A percentile compares a stretch with the other conserved stretches of the same genome.
Evolutionary conservation across 2,888 invertebrate species (phyloP).

Genomic region (Melanostoma mellinum): DNA sequence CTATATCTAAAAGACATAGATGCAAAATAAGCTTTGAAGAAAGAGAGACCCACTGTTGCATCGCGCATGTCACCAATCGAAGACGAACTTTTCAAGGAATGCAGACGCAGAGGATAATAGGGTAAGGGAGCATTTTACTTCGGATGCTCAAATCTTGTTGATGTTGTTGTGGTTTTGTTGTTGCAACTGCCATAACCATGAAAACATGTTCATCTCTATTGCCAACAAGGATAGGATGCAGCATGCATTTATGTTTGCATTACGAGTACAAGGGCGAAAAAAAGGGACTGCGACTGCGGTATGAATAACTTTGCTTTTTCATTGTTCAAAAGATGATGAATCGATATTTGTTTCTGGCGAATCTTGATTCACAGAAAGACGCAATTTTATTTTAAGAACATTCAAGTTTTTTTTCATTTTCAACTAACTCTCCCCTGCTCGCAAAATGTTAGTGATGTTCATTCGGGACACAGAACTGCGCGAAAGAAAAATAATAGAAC

Average conservation of each 20-base stretch:
- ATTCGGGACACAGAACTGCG: no score
- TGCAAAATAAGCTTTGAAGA: constrained; percentile 4
- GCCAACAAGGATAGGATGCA: constrained; percentile 39
- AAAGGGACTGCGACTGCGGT: constrained; percentile 11
- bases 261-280: constrained; percentile 5
- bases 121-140: constrained; percentile 7
- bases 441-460: not conserved
- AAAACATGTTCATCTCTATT: constrained; percentile 51
- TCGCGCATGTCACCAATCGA: constrained; percentile 53
- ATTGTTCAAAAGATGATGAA: constrained; percentile 48
- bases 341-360: constrained; percentile 55
- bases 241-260: constrained; percentile 25
- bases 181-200: constrained; percentile 49
- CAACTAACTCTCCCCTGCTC: not conserved
- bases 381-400: constrained; percentile 40
- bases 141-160: not conserved
- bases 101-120: constrained; percentile 1
- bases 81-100: constrained; percentile 39
- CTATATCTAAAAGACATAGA: constrained; percentile 15
- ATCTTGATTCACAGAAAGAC: constrained; percentile 22
- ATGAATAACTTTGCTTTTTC: constrained; percentile 1
- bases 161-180: constrained; percentile 6
- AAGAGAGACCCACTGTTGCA: not conserved
- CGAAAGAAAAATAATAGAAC: constrained; percentile 17
- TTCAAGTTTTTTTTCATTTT: not conserved